These are phyloP conservation scores for Drosophila neonasuta DNA, from an alignment of 2,888 invertebrate species.

Conservation along the genomic window DNA sequence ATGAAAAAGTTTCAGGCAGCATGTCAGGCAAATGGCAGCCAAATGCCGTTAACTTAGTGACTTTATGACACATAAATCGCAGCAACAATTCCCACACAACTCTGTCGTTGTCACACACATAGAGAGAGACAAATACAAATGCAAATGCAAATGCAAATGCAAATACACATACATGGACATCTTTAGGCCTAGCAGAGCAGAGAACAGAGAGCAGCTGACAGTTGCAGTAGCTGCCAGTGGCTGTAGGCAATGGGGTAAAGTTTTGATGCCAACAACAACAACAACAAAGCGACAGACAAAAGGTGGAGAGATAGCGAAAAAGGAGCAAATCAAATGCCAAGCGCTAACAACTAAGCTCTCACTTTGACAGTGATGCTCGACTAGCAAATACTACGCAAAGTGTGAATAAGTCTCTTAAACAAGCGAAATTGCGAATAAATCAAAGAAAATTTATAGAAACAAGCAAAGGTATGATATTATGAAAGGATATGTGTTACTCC, in stretches of 20 bases:
- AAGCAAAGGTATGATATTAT: too few species aligned
- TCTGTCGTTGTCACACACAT: constrained; percentile 38
- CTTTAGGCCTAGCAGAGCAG: constrained; percentile 41
- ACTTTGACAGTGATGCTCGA: neutral
- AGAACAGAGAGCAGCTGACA: constrained; percentile 37
- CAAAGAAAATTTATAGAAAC: too few species aligned
- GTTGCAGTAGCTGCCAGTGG: constrained; percentile 36
- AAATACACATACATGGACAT: neutral
- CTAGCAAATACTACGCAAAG: constrained; percentile 6
- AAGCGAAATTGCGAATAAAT: too few species aligned
- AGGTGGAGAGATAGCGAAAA: constrained; percentile 31
- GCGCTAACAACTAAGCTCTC: constrained; percentile 18
- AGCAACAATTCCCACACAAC: constrained; percentile 58
- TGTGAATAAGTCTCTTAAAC: too few species aligned
- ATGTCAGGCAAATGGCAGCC: constrained; percentile 67
- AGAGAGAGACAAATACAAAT: constrained; percentile 3
- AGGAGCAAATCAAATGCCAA: constrained; percentile 56
- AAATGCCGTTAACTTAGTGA: constrained; percentile 79
- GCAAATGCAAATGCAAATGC: neutral
- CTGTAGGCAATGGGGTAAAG: constrained; percentile 36
- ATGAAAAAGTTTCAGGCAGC: constrained; percentile 39
- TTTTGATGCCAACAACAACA: constrained; percentile 36
- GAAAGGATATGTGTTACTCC: too few species aligned
- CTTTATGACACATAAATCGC: constrained; percentile 81
- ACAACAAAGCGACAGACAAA: constrained; percentile 40